Base-by-base conservation (phyloP, 2,797 vertebrate species). In the Coluber constrictor region DNA sequence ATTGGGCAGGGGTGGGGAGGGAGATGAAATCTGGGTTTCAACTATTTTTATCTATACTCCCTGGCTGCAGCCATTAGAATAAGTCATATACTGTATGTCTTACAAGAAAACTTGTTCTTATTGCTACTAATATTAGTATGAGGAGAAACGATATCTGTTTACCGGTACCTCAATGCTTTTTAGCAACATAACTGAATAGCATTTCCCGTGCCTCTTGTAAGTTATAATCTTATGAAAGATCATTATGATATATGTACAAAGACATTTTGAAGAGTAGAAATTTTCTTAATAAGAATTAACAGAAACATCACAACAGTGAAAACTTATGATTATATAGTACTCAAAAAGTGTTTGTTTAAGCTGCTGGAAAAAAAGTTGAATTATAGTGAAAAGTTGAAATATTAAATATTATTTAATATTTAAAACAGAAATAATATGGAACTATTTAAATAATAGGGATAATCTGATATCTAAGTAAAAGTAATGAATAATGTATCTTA, bases 291-390 rank as follows among this genome's bases (percentile, higher is more conserved):
- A 3, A 1, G 54, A 88, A 93, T 94, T 90, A 93, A 74, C 66
- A 63, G 61, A 70, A 90, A 61, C 92, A 43, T 79, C 54, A 93
- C 94, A 94, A 54, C 79, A 93, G 13, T 91, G 9, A 95, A 63
- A 92, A 10, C 55, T 66, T 93, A 37, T 92, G 92, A 94, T 94
- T 92, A 95, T 88, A 94, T 90, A 63, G 94, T 92, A 92, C 92
- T 88, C 92, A 93, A 93, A 90, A 93, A 95, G 94, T 95, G 90
- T 86, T 16, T 92, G 57, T 92, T 95, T 97, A 5, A 94, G 91
- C 91, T 90, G 86, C 95, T 94, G 94, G 94, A 94, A 96, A 96
- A 56, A 88, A 59, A 37, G 93, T 10, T 91, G 89, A 91, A 96
- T 88, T 91, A 86, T 93, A 93, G 23, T 37, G 43, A 37, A 37